phyloP scores from a whole-genome alignment of 2,888 invertebrate genomes.

The Pachliopta kotzebuea region DNA sequence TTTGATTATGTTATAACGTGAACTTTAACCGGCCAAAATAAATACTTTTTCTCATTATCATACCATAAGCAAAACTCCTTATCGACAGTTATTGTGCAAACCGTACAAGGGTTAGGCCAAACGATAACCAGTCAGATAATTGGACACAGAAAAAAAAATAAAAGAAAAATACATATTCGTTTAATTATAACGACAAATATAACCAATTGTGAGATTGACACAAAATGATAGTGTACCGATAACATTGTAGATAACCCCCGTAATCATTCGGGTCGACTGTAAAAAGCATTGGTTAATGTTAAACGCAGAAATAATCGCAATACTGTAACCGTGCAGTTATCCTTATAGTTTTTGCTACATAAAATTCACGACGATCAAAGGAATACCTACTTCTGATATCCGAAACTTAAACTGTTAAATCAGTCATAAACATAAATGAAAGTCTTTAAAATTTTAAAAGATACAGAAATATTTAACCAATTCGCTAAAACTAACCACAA shows the following conservation, averaged over 20 bases:
- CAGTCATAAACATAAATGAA: no score
- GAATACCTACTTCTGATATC: no score
- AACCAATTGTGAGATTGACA: constrained; percentile 46
- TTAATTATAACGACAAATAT: constrained; percentile 47
- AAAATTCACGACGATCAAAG: no score
- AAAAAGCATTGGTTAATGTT: constrained; percentile 22
- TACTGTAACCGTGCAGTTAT: background rate
- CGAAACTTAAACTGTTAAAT: no score
- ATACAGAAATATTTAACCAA: no score
- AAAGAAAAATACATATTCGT: constrained; percentile 50
- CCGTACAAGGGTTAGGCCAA: constrained; percentile 56
- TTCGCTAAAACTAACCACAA: no score
- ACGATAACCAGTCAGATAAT: constrained; percentile 65
- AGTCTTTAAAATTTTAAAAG: no score
- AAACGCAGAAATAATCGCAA: constrained; percentile 6
- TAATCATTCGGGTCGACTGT: constrained; percentile 39
- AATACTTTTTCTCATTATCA: constrained; percentile 33
- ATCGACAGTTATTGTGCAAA: constrained; percentile 66
- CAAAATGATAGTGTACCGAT: constrained; percentile 36
- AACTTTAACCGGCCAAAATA: constrained; percentile 28
- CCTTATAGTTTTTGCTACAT: background rate
- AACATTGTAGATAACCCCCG: constrained; percentile 46
- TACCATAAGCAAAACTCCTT: constrained; percentile 51
- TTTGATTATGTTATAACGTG: constrained; percentile 7
- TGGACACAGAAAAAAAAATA: constrained; percentile 46